A percentile compares a stretch with the other conserved stretches of the same genome.
phyloP scores from a whole-genome alignment of 2,113 vertebrate genomes.

The Pteropus alecto region DNA sequence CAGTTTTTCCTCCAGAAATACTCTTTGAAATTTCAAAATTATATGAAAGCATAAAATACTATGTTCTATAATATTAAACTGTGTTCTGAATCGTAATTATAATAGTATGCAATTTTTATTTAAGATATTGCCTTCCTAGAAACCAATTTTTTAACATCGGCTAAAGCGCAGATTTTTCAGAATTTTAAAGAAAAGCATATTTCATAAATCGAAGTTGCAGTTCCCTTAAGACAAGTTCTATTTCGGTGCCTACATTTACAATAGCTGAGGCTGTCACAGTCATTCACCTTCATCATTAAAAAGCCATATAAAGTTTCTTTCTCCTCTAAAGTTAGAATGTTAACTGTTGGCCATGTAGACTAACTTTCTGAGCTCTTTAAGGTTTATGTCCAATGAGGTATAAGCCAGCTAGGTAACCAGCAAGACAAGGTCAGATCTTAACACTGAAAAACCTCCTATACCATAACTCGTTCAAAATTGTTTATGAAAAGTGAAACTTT shows the following conservation, averaged over 20 bases:
- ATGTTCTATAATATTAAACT: neutral
- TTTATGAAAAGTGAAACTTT: slow-evolving; percentile 25
- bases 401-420: neutral
- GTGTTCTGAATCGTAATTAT: neutral
- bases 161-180: slow-evolving; percentile 5
- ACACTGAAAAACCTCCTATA: neutral
- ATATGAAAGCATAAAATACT: neutral
- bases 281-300: slow-evolving; percentile 68
- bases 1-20: neutral
- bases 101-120: slow-evolving; percentile 33
- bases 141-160: slow-evolving; percentile 49
- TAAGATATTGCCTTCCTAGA: slow-evolving; percentile 27
- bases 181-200: slow-evolving; percentile 47
- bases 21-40: neutral
- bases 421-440: neutral
- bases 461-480: neutral
- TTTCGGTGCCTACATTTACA: slow-evolving; percentile 58
- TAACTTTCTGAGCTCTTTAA: slow-evolving; percentile 7
- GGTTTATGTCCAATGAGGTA: neutral
- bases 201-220: slow-evolving; percentile 41
- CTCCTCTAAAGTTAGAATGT: slow-evolving; percentile 47
- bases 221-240: slow-evolving; percentile 60
- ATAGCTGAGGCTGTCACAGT: slow-evolving; percentile 59
- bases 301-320: slow-evolving; percentile 42
- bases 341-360: neutral